Conservation (phyloP, 2,113 vertebrate genomes). For the Sebastes schlegelii region DNA sequence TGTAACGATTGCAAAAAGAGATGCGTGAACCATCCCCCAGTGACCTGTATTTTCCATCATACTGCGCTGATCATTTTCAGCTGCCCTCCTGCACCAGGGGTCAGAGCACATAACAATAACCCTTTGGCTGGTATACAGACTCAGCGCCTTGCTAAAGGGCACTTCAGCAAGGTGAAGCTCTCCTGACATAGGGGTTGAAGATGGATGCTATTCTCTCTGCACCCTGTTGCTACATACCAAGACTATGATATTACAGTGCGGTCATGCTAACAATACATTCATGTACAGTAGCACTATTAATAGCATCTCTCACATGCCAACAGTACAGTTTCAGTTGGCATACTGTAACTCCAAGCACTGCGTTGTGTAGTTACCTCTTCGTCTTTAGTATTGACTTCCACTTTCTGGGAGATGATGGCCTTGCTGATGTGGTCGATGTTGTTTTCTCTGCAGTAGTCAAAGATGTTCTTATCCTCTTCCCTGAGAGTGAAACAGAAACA, state of each 20-base stretch:
- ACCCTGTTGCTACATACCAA: neutral
- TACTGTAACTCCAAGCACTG: neutral
- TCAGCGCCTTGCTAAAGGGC: neutral
- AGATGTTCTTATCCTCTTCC: conserved; percentile 98
- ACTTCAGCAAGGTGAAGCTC: conserved; percentile 5
- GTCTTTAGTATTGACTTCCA: conserved; percentile 93
- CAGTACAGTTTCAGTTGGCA: neutral
- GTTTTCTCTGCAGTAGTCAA: conserved; percentile 99
- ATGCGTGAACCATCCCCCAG: conserved; percentile 4
- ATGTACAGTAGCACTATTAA: neutral
- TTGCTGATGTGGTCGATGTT: conserved; percentile 92
- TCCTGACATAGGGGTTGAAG: neutral
- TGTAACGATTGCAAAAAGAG: conserved; percentile 26
- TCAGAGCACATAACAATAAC: conserved; percentile 10
- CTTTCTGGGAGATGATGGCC: conserved; percentile 89
- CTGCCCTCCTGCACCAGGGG: conserved; percentile 18
- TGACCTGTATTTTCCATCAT: conserved; percentile 41
- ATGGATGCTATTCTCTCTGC: neutral
- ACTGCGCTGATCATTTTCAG: conserved; percentile 23
- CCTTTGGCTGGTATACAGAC: conserved; percentile 9
- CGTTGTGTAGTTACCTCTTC: conserved; percentile 89
- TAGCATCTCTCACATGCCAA: neutral
- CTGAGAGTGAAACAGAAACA: conserved; percentile 76
- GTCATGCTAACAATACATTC: neutral
- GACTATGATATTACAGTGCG: neutral